These are phyloP conservation scores for Ctenodactylus gundi DNA, from an alignment of 2,113 vertebrate species.

Conservation along the genomic window DNA sequence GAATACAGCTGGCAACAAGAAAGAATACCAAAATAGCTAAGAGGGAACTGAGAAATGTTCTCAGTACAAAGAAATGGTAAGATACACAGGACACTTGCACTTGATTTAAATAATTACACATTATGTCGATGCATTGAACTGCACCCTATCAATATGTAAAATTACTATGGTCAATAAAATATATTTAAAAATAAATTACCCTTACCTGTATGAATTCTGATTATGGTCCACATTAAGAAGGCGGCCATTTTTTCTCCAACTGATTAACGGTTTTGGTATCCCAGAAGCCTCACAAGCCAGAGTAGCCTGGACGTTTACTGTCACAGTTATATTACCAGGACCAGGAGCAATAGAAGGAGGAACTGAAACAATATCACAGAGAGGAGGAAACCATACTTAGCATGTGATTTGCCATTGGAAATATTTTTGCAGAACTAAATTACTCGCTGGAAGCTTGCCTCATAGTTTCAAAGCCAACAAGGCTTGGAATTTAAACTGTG, in stretches of 20 bases:
- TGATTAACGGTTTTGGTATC: conserved; percentile 91
- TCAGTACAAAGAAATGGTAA: neutral
- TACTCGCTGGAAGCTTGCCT: neutral
- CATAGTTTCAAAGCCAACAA: neutral
- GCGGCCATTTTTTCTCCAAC: conserved; percentile 91
- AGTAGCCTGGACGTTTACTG: conserved; percentile 94
- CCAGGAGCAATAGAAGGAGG: conserved; percentile 89
- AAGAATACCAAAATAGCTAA: neutral
- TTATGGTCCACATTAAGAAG: conserved; percentile 92
- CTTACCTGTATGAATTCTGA: conserved; percentile 96
- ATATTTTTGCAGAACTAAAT: neutral
- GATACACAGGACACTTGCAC: no score
- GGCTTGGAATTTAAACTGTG: neutral
- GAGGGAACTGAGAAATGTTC: neutral
- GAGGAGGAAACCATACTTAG: neutral
- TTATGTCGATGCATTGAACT: neutral
- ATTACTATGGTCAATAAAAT: neutral
- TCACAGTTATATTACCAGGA: conserved; percentile 89
- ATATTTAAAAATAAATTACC: neutral
- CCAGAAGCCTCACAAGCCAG: conserved; percentile 94
- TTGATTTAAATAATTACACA: neutral
- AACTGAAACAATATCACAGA: conserved; percentile 83
- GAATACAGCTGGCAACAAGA: no score
- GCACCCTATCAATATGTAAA: neutral
- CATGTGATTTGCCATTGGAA: neutral